Percentiles rank a stretch among this genome's conserved stretches.
These are phyloP conservation scores for Sesia bembeciformis DNA, from an alignment of 2,888 invertebrate genomes.

Conservation along the genomic window DNA sequence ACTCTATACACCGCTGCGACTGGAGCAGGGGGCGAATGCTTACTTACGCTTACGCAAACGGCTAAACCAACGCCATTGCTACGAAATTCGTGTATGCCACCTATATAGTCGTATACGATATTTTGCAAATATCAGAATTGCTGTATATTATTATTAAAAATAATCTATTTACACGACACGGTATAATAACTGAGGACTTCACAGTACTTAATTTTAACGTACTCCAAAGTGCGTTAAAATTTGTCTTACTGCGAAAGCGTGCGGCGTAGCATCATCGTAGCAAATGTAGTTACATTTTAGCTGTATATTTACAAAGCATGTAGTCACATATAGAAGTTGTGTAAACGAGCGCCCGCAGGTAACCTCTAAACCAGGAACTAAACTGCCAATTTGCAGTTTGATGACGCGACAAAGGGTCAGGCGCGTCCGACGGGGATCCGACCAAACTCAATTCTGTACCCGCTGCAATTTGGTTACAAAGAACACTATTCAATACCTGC, in stretches of 20 bases:
- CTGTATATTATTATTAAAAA: no score
- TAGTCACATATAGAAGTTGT: background rate
- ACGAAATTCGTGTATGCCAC: no score
- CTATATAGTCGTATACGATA: no score
- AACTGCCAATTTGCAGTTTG: constrained; percentile 63
- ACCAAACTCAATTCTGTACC: constrained; percentile 39
- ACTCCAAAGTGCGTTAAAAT: no score
- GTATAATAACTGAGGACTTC: no score
- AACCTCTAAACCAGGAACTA: constrained; percentile 15
- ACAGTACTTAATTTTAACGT: no score
- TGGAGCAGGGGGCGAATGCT: no score
- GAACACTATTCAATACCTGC: constrained; percentile 13
- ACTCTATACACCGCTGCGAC: no score
- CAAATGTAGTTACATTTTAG: background rate
- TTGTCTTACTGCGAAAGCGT: background rate
- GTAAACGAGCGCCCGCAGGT: background rate
- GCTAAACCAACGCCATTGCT: no score
- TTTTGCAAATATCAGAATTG: no score
- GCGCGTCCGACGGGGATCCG: constrained; percentile 20
- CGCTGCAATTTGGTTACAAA: constrained; percentile 38
- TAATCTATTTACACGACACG: no score
- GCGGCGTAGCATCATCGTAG: background rate
- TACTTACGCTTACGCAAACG: no score
- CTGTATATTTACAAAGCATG: background rate
- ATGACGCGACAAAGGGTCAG: constrained; percentile 39